These are phyloP conservation scores for Gallinago jamesoni DNA, from an alignment of 2,113 vertebrate genomes.

Conservation along the genomic window DNA sequence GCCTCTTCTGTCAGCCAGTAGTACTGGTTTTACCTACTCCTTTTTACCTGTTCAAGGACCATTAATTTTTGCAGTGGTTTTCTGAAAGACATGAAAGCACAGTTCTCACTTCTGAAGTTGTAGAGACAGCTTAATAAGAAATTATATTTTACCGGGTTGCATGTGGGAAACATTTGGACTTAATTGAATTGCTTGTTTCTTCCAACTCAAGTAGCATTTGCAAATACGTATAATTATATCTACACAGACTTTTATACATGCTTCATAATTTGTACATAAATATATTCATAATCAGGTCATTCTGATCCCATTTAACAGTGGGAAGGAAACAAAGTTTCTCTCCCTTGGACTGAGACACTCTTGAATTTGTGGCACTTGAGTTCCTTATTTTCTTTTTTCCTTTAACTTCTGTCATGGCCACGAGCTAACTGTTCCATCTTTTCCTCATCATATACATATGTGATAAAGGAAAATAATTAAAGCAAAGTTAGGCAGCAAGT, in stretches of 20 bases:
- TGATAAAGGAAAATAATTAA: neutral
- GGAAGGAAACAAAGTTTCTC: neutral
- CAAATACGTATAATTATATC: slow-evolving; percentile 38
- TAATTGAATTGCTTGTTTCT: slow-evolving; percentile 50
- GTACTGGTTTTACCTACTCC: neutral
- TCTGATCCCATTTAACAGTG: neutral
- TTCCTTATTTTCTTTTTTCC: neutral
- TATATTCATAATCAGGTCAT: neutral
- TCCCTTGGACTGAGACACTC: neutral
- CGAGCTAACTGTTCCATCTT: neutral
- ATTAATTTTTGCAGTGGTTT: slow-evolving; percentile 37
- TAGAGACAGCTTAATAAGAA: slow-evolving; percentile 30
- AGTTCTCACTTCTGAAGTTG: slow-evolving; percentile 16
- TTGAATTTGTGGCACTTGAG: neutral
- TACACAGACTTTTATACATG: neutral
- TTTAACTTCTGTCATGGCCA: neutral
- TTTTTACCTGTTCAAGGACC: slow-evolving; percentile 13
- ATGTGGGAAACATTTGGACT: slow-evolving; percentile 37
- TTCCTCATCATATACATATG: neutral
- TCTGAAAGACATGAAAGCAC: slow-evolving; percentile 28
- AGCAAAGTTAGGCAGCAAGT: neutral
- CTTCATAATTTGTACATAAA: neutral
- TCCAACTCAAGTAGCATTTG: slow-evolving; percentile 19
- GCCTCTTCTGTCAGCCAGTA: neutral
- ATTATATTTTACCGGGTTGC: slow-evolving; percentile 40